A percentile compares a stretch with the other conserved stretches of the same genome.
Conservation (phyloP, 2,113 vertebrate genomes). For the Ibidorhyncha struthersii region DNA sequence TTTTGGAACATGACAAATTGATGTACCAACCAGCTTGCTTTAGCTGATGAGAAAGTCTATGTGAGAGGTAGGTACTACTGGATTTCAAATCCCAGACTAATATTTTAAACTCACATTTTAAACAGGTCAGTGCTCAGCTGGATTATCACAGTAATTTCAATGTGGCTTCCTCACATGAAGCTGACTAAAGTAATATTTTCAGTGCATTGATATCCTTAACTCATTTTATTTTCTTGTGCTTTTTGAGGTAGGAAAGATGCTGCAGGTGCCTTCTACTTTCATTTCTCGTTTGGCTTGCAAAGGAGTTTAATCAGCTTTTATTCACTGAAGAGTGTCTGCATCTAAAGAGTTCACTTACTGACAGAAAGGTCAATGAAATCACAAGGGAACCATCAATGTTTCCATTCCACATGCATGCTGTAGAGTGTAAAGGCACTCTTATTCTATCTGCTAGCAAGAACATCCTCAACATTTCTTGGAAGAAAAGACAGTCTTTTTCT, state of each 20-base stretch:
- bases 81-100: neutral
- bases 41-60: neutral
- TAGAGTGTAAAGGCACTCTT: neutral
- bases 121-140: neutral
- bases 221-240: neutral
- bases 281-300: neutral
- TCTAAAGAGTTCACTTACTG: neutral
- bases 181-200: neutral
- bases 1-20: neutral
- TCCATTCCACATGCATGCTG: neutral
- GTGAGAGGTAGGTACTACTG: neutral
- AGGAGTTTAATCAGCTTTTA: neutral
- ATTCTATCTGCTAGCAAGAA: neutral
- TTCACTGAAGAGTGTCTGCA: conserved; percentile 4
- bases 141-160: neutral
- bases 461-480: neutral
- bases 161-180: neutral
- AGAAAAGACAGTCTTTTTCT: neutral
- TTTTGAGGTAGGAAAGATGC: neutral
- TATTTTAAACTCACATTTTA: neutral
- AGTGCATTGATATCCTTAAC: neutral
- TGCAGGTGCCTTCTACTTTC: neutral
- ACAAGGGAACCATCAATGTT: neutral
- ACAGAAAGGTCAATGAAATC: conserved; percentile 27
- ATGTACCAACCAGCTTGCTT: neutral